Conservation (phyloP, 2,888 invertebrate species). For the Microctonus aethiopoides region DNA sequence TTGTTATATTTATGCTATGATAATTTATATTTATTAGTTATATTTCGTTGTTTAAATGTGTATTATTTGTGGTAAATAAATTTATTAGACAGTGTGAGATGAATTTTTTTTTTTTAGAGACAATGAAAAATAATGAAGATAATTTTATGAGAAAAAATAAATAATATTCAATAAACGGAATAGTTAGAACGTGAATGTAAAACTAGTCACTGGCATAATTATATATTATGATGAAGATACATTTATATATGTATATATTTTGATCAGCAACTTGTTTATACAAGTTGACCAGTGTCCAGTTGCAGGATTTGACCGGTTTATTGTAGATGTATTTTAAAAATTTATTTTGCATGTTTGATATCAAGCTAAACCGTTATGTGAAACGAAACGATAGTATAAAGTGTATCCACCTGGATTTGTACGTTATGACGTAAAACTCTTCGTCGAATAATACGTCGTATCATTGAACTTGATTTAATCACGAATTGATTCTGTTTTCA, state of each 20-base stretch:
- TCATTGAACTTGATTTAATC: not conserved
- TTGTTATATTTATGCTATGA: too few relatives aligned
- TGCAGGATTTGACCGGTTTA: not conserved
- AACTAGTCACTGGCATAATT: not conserved
- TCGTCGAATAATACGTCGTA: too few relatives aligned
- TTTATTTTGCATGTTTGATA: not conserved
- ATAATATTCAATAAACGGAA: not conserved
- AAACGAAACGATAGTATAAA: not conserved
- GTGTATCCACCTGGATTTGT: not conserved
- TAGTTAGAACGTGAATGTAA: not conserved
- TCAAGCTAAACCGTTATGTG: not conserved
- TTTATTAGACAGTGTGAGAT: too few relatives aligned
- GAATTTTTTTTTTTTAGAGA: too few relatives aligned
- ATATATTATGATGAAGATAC: not conserved
- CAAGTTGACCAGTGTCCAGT: conserved; percentile 24
- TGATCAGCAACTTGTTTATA: not conserved
- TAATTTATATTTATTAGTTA: too few relatives aligned
- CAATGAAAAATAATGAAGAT: too few relatives aligned
- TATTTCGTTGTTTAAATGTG: too few relatives aligned
- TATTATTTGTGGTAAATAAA: too few relatives aligned
- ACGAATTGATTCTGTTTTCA: too few relatives aligned
- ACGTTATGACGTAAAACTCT: not conserved
- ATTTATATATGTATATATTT: not conserved
- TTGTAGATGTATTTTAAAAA: not conserved
- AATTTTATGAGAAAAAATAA: too few relatives aligned